Percentiles rank a stretch among this genome's conserved stretches.
These are phyloP conservation scores for Pipistrellus nathusii DNA, from an alignment of 2,797 vertebrate species.

Conservation along the genomic window DNA sequence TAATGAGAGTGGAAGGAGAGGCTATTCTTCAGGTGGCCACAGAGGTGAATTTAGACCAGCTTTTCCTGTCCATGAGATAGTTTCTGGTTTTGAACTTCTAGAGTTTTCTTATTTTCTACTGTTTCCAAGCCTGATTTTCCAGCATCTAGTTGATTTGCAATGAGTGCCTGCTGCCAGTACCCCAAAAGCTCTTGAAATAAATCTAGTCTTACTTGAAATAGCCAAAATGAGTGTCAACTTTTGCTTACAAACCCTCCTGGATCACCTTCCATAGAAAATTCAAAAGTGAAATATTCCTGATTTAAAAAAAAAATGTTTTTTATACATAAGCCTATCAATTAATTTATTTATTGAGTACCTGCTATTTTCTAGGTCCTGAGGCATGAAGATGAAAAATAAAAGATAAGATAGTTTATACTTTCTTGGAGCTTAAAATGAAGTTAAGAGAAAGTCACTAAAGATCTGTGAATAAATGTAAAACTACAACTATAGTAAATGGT, in stretches of 20 bases:
- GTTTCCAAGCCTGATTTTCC: background rate
- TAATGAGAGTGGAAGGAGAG: background rate
- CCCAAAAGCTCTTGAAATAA: background rate
- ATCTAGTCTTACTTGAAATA: background rate
- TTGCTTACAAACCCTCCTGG: background rate
- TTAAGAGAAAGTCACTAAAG: slow-evolving; percentile 3
- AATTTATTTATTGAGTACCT: slow-evolving; percentile 52
- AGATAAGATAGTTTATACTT: background rate
- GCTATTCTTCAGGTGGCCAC: background rate
- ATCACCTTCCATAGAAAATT: background rate
- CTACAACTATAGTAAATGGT: background rate
- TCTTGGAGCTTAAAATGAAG: background rate
- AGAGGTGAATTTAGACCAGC: background rate
- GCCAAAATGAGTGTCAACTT: background rate
- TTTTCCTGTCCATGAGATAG: background rate
- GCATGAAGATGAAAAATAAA: slow-evolving; percentile 47
- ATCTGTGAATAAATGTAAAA: slow-evolving; percentile 27
- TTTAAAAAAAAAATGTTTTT: slow-evolving; percentile 35
- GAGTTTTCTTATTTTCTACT: background rate
- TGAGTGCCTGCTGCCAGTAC: background rate
- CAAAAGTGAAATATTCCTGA: slow-evolving; percentile 36
- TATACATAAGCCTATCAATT: background rate
- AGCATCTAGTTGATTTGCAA: background rate
- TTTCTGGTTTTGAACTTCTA: background rate
- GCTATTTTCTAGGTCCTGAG: background rate